These are phyloP conservation scores for Anoplophora glabripennis DNA, from an alignment of 1,140 invertebrate genomes.

Conservation along the genomic window DNA sequence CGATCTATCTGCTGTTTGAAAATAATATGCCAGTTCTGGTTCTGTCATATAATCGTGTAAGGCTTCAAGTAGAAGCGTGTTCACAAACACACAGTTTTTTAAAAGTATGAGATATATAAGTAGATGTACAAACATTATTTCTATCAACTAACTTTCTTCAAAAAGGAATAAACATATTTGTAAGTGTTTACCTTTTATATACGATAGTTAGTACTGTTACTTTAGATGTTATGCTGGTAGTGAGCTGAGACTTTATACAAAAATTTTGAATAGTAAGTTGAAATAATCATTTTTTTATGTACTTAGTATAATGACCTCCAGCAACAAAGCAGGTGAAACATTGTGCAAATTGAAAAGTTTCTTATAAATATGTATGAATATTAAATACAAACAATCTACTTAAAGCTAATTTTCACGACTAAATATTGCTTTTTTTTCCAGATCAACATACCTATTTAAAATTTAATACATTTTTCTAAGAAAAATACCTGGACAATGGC, in stretches of 20 bases:
- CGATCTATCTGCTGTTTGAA: conserved; percentile 31
- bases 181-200: neutral
- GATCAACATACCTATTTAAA: too few species aligned
- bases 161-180: neutral
- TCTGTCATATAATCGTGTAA: conserved; percentile 34
- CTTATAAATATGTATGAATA: too few species aligned
- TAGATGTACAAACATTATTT: neutral
- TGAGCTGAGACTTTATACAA: neutral
- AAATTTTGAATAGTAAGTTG: conserved; percentile 11
- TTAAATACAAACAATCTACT: too few species aligned
- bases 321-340: neutral
- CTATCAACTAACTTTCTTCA: neutral
- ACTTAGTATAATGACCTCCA: neutral
- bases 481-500: too few species aligned
- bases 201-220: conserved; percentile 8
- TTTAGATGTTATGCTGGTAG: conserved; percentile 13
- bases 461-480: too few species aligned
- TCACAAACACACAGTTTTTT: conserved; percentile 2
- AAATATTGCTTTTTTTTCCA: too few species aligned
- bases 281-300: conserved; percentile 12
- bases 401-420: too few species aligned
- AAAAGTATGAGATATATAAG: neutral
- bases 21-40: conserved; percentile 39
- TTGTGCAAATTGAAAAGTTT: too few species aligned
- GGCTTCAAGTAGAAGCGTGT: conserved; percentile 14